Conservation (phyloP, 2,113 vertebrate genomes). For the Tenrec ecaudatus region DNA sequence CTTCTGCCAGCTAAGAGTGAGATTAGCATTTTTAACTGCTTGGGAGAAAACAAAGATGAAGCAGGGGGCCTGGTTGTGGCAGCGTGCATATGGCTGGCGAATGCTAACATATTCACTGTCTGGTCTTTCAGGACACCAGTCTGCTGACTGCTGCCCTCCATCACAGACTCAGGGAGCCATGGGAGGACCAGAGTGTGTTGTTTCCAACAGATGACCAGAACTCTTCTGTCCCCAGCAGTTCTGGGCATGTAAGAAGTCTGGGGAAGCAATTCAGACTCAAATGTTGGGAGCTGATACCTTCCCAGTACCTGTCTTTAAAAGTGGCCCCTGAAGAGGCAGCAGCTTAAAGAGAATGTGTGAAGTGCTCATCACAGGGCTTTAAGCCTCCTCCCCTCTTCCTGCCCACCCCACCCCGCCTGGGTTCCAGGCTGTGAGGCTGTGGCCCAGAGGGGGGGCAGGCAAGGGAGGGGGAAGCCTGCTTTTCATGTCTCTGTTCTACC, state of each 20-base stretch:
- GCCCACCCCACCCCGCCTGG: not conserved
- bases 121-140: not conserved
- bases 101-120: not conserved
- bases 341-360: not conserved
- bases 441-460: not conserved
- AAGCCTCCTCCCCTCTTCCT: no score
- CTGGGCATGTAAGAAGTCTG: not conserved
- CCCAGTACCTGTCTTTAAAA: not conserved
- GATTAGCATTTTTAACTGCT: not conserved
- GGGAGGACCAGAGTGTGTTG: not conserved
- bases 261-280: not conserved
- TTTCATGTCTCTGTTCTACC: not conserved
- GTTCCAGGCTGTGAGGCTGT: not conserved
- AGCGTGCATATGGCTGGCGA: not conserved
- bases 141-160: not conserved
- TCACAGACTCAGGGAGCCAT: not conserved
- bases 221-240: not conserved
- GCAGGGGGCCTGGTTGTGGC: not conserved
- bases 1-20: not conserved
- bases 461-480: rapidly evolving
- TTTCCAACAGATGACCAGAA: not conserved
- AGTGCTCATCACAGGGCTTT: rapidly evolving
- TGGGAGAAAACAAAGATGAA: not conserved
- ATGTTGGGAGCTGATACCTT: not conserved
- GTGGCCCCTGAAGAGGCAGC: not conserved